Base-by-base conservation (phyloP, 2,113 vertebrate species). In the Microcebus murinus region DNA sequence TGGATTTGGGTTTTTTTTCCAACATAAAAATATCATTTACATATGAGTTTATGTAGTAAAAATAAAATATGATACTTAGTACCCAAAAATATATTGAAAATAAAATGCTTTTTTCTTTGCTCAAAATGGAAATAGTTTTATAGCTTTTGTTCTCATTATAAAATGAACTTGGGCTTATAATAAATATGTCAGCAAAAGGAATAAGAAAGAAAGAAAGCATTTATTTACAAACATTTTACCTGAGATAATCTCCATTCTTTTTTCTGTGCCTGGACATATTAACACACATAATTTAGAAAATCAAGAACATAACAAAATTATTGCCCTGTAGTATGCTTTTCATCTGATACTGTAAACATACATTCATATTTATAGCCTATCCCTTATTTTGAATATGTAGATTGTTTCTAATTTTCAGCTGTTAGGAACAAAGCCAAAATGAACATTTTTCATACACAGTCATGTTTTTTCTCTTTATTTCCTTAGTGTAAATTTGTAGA, bases 61-160 rank as follows among this genome's bases (percentile, higher is more conserved):
- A 70, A n/a, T 55, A 63, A 20, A 76, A 96, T 77, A 90, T 81
- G 31, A 31, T 57, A 18, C 27, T 39, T 14, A 81, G 20, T 20
- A 85, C 8, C 20, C 48, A 31, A 31, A 87, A 42, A 17, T 80
- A 34, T 39, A 29, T 94, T 91, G 63, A 70, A 83, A 90, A 52
- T 74, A 92, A 85, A 80, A 39, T 76, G 2, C 8, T 55, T 45
- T 89, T 90, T 48, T 70, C 15, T 36, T 80, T 81, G 48, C 17
- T 94, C n/a, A 94, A 87, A 86, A 86, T 81, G 50, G n/a, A 70
- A 91, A 82, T 92, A 8, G 8, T 65, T 84, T 84, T 65, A 18
- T 76, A 87, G 74, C 34, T 87, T 91, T 83, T 63, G 12, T 76
- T 74, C 6, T 77, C 25, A 34, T 80, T n/a, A 34, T 79, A 87